Percentiles rank a stretch among this genome's conserved stretches.
phyloP scores from a whole-genome alignment of 1,140 invertebrate genomes.

The Panonychus citri region DNA sequence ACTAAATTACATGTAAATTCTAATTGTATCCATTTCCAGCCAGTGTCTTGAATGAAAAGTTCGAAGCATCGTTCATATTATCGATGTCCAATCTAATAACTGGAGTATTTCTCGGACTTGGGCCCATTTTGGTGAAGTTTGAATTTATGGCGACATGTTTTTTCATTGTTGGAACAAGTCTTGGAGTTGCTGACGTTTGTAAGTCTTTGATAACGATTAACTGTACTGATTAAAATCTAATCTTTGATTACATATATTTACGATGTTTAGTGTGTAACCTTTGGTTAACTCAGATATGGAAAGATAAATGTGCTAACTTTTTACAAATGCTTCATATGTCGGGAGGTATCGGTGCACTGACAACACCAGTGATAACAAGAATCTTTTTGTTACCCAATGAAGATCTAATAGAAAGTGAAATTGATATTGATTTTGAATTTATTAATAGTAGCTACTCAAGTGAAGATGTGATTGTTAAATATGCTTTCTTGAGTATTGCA shows the following conservation, averaged over 20 bases:
- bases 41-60: too few species aligned
- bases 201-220: too few species aligned
- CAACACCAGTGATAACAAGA: slow-evolving; percentile 27
- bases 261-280: neutral
- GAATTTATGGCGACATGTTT: too few species aligned
- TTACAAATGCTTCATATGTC: slow-evolving; percentile 30
- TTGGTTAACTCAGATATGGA: slow-evolving; percentile 27
- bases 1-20: too few species aligned
- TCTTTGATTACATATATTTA: neutral
- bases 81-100: too few species aligned
- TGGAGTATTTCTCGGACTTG: too few species aligned
- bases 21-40: too few species aligned
- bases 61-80: too few species aligned
- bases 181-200: too few species aligned
- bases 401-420: neutral
- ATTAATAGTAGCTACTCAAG: neutral
- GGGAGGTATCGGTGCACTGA: slow-evolving; percentile 29
- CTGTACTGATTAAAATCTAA: too few species aligned
- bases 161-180: too few species aligned
- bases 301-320: slow-evolving; percentile 26
- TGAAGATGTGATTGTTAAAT: neutral
- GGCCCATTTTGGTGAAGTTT: too few species aligned
- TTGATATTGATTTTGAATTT: neutral
- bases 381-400: slow-evolving; percentile 21
- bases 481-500: neutral